phyloP scores from a whole-genome alignment of 2,797 vertebrate species.

The Megaceryle alcyon region DNA sequence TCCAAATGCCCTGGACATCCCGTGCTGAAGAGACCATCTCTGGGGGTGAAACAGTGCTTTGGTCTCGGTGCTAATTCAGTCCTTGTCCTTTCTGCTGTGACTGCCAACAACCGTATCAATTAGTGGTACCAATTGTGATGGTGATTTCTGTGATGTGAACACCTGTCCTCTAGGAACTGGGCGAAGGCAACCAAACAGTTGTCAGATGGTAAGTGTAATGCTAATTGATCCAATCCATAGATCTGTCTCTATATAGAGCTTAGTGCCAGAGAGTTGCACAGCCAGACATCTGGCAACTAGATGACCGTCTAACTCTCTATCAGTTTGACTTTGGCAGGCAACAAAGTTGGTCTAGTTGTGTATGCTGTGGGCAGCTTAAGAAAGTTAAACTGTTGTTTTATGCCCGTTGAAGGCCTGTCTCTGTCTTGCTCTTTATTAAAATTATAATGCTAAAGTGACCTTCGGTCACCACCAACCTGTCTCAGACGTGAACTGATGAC shows the following conservation, averaged over 20 bases:
- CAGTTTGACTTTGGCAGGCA: constrained; percentile 72
- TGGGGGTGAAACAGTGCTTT: constrained; percentile 43
- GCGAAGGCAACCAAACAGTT: constrained; percentile 78
- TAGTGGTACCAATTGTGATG: constrained; percentile 76
- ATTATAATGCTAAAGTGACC: constrained; percentile 24
- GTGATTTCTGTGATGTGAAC: constrained; percentile 76
- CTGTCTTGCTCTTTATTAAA: constrained; percentile 14
- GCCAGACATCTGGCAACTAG: constrained; percentile 83
- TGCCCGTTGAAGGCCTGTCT: not conserved
- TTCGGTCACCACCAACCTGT: constrained; percentile 34
- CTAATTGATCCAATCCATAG: constrained; percentile 82
- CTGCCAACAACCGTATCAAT: constrained; percentile 76
- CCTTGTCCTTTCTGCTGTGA: constrained; percentile 72
- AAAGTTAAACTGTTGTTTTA: constrained; percentile 34
- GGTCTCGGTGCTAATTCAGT: constrained; percentile 63
- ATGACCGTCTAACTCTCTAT: constrained; percentile 73
- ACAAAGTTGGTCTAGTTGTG: constrained; percentile 68
- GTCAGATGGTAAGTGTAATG: constrained; percentile 84
- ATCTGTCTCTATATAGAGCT: constrained; percentile 74
- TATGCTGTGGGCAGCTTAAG: constrained; percentile 48
- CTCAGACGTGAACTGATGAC: constrained; percentile 19
- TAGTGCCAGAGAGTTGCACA: constrained; percentile 79
- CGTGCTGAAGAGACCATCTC: constrained; percentile 50
- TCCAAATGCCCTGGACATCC: not conserved
- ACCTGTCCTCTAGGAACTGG: constrained; percentile 82